Evolutionary conservation across 2,797 vertebrate genomes (phyloP), one percentile per base, ranked within the genome.

Genomic region (Adelosebastes latens): DNA sequence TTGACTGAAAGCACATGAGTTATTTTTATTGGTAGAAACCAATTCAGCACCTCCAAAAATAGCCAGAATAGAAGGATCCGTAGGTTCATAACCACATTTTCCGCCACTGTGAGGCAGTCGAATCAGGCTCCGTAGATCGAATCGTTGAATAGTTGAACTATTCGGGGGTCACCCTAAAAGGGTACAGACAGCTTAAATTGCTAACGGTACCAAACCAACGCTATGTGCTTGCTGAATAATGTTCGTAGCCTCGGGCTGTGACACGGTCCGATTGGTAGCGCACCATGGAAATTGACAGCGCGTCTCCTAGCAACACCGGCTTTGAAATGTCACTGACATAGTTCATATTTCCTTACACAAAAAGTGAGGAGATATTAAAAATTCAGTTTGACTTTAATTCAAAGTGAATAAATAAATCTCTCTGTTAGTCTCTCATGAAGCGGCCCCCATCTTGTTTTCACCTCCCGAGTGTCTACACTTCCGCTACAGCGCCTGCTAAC

Each of bases 381-480:
- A 27, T 61, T 49, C 14, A 22, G n/a, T 49, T 29, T 60, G 29
- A 22, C 34, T 75, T 86, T 72, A 62, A 72, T 67, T 80, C 34
- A 75, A 71, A 88, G 69, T 11, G 29, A 75, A 78, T 61, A 55
- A 69, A 63, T 75, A 58, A 42, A 76, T 66, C 36, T 75, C 25
- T 18, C 13, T 16, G n/a, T 70, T 72, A 6, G 36, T 65, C 66
- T 79, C 31, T 64, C 25, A n/a, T 77, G 61, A 78, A 69, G 74
- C 24, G 12, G 56, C 73, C 67, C 64, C 27, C 46, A 32, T 72
- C 64, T 73, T 55, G 24, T 80, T 77, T 78, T 64, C 69, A 71
- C 31, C 32, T 67, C 6, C 27, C 3, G 13, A 62, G 62, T 46
- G 42, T 74, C 69, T 68, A 13, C 22, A 31, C 68, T 83, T 77